A percentile compares a stretch with the other conserved stretches of the same genome.
phyloP scores from a whole-genome alignment of 2,113 vertebrate genomes.

The Lucifuga dentata region DNA sequence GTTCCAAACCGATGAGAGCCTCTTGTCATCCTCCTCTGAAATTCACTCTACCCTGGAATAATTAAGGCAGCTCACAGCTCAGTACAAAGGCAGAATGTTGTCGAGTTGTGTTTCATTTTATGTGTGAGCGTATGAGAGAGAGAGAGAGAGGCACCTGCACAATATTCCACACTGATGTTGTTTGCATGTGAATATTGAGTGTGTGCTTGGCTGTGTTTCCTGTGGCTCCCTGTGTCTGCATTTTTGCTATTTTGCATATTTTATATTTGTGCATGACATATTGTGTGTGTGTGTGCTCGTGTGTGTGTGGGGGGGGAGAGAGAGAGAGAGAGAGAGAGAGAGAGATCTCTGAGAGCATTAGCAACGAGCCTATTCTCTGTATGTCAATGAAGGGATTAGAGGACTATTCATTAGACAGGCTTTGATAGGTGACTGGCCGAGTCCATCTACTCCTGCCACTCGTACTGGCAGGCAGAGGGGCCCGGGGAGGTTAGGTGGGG shows the following conservation, averaged over 20 bases:
- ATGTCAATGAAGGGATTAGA: constrained; percentile 79
- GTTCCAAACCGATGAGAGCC: constrained; percentile 49
- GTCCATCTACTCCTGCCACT: constrained; percentile 44
- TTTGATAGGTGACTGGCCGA: constrained; percentile 68
- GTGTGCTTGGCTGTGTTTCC: constrained; percentile 17
- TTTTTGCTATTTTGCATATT: constrained; percentile 29
- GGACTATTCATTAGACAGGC: constrained; percentile 68
- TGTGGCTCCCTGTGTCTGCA: constrained; percentile 2
- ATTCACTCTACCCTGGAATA: constrained; percentile 60
- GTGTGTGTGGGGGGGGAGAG: constrained; percentile 11
- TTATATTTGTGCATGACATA: constrained; percentile 20
- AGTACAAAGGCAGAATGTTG: constrained; percentile 54
- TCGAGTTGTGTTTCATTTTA: constrained; percentile 23
- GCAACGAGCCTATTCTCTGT: constrained; percentile 67
- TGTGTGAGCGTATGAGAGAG: constrained; percentile 4
- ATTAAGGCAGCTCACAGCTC: constrained; percentile 57
- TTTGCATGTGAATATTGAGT: constrained; percentile 57
- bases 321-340: constrained; percentile 29
- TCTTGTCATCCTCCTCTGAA: constrained; percentile 63
- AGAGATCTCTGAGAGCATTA: constrained; percentile 66
- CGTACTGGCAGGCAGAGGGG: constrained; percentile 47
- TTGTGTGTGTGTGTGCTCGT: neutral
- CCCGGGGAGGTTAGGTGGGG: constrained; percentile 65
- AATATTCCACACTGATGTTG: constrained; percentile 29
- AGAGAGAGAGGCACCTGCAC: constrained; percentile 55